A percentile compares a stretch with the other conserved stretches of the same genome.
Conservation (phyloP, 1,140 invertebrate species). For the Drosophila pseudoananassae region DNA sequence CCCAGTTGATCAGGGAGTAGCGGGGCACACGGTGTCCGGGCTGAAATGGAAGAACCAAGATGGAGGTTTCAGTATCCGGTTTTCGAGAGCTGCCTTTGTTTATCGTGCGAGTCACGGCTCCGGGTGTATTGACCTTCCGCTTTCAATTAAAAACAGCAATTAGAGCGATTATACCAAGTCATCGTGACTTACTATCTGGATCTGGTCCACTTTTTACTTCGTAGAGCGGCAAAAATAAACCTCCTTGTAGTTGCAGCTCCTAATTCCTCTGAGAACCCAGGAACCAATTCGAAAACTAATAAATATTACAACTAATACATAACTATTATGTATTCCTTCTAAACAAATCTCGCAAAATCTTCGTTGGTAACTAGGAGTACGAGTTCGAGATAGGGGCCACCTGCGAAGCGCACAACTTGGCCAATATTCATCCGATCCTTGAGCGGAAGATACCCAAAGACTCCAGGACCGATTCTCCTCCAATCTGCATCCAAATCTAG, state of each 20-base stretch:
- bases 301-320: no score
- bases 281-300: no score
- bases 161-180: not conserved
- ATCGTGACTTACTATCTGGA: not conserved
- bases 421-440: not conserved
- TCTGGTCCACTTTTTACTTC: not conserved
- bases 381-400: no score
- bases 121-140: not conserved
- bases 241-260: no score
- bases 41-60: constrained; percentile 74
- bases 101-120: not conserved
- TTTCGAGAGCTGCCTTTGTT: not conserved
- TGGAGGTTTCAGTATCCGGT: not conserved
- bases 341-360: no score
- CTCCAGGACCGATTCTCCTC: not conserved
- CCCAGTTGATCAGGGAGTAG: constrained; percentile 87
- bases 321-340: no score
- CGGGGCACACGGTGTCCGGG: constrained; percentile 88
- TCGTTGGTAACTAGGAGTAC: no score
- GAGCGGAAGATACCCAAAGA: no score
- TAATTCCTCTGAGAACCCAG: not conserved
- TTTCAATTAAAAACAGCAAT: constrained; percentile 1
- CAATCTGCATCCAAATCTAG: not conserved
- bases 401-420: not conserved
- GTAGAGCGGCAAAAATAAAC: not conserved